Base-by-base conservation (phyloP, 2,113 vertebrate species). In the Trachemys scripta region DNA sequence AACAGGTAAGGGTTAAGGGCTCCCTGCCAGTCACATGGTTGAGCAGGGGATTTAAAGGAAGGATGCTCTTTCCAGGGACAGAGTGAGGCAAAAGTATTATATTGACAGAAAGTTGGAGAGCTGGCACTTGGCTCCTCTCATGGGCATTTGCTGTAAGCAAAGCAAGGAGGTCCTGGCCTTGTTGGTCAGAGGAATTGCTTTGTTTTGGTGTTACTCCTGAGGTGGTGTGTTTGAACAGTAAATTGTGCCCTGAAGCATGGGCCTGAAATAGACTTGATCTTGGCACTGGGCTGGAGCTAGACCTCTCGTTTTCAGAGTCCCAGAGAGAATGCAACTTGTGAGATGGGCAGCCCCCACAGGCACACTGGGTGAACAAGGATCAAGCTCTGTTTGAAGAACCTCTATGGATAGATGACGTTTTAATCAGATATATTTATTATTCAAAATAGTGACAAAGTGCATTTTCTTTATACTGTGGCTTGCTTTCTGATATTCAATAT, bases 201-300 rank as follows among this genome's bases (percentile, higher is more conserved):
- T 81, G 57, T 84, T 86, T 84, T 38, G 19, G 54, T 79, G 24
- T 50, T 42, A 56, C 0, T 0, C 12, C n/a, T 45, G n/a, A 57
- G 49, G 6, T 85, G 76, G 56, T 42, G 72, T 31, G 22, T 38
- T n/a, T n/a, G 25, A 83, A 83, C 57, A 78, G 14, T 24, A 51
- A 4, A 83, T 82, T 25, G 24, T n/a, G 69, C 17, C 31, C 57
- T 1, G 0, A 35, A 13, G 27, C 51, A 22, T 8, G 38, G 24
- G 56, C 25, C 53, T 51, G 14, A 31, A 27, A 19, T 0, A 0
- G 76, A 31, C 25, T 0, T 72, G n/a, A 0, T 47, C 1, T 0
- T n/a, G 27, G 10, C 19, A 49, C 12, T 7, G 14, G 78, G 69
- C 45, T 83, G 86, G 16, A 24, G 76, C 94, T 89, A 56, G 51